A percentile compares a stretch with the other conserved stretches of the same genome.
These are phyloP conservation scores for Etheostoma nigrum DNA, from an alignment of 2,797 vertebrate genomes.

Conservation along the genomic window DNA sequence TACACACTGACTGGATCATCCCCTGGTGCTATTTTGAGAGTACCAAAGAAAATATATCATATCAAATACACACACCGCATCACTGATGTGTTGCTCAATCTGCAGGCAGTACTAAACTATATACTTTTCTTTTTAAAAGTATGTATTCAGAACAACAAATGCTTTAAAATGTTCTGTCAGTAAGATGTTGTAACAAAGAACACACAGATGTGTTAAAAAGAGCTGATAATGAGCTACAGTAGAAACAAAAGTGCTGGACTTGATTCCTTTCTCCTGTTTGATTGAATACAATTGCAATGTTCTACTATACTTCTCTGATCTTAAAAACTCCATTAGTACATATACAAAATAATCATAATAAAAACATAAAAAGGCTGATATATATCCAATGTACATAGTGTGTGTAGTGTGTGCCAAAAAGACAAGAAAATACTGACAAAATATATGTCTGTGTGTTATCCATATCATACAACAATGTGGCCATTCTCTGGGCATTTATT, in stretches of 20 bases:
- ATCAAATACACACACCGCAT: neutral
- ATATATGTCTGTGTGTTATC: neutral
- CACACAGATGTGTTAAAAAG: neutral
- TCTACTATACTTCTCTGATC: neutral
- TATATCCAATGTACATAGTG: neutral
- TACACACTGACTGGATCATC: conserved; percentile 6
- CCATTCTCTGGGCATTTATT: neutral
- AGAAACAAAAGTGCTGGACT: neutral
- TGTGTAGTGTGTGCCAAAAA: neutral
- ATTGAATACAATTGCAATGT: neutral
- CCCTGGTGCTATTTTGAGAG: conserved; percentile 10
- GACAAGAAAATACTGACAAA: neutral
- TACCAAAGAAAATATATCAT: neutral
- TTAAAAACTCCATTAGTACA: neutral
- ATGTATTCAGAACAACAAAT: neutral
- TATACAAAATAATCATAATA: neutral
- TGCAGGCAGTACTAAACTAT: fast-evolving
- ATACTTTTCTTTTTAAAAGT: neutral
- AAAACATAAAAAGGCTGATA: neutral
- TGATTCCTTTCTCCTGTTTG: neutral
- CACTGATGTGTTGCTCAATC: neutral
- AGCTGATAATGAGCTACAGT: neutral
- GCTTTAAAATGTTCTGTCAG: neutral
- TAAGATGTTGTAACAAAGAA: neutral
- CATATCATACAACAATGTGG: neutral